A percentile compares a stretch with the other conserved stretches of the same genome.
Evolutionary conservation across 2,888 invertebrate genomes (phyloP).

Genomic region (Protophormia terraenovae): DNA sequence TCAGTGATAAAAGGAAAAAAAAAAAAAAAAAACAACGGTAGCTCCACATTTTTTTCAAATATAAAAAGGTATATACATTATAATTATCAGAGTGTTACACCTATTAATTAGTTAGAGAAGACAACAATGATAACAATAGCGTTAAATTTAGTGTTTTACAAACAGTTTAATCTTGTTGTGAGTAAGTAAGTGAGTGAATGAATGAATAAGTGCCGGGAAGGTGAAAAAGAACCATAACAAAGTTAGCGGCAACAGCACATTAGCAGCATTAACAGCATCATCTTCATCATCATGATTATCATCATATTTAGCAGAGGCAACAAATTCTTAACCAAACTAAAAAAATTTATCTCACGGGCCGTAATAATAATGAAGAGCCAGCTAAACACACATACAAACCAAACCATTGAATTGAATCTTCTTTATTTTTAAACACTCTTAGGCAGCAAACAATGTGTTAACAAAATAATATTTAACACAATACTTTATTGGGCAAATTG

Average conservation of each 20-base stretch:
- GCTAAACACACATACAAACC: not conserved
- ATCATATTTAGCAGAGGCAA: constrained; percentile 7
- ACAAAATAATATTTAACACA: constrained; percentile 61
- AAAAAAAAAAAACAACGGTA: constrained; percentile 41
- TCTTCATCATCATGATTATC: not conserved
- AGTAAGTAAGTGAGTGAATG: constrained; percentile 14
- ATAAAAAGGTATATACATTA: constrained; percentile 26
- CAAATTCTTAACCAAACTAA: constrained; percentile 26
- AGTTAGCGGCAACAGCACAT: constrained; percentile 10
- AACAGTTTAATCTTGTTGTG: constrained; percentile 64
- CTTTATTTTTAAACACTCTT: constrained; percentile 9
- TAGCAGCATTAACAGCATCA: not conserved
- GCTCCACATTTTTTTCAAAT: constrained; percentile 20
- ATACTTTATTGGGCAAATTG: constrained; percentile 5
- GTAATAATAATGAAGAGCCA: constrained; percentile 45
- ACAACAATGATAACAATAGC: constrained; percentile 65
- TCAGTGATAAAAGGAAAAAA: too few relatives aligned
- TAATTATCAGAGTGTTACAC: constrained; percentile 52
- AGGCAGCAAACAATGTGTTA: constrained; percentile 58
- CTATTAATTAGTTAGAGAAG: constrained; percentile 58
- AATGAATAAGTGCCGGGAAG: too few relatives aligned
- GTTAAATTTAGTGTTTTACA: constrained; percentile 65
- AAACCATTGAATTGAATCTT: not conserved
- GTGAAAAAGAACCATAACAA: constrained; percentile 16
- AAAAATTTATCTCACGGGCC: constrained; percentile 56